phyloP scores from a whole-genome alignment of 2,888 invertebrate species.

The Lithophane semibrunnea region DNA sequence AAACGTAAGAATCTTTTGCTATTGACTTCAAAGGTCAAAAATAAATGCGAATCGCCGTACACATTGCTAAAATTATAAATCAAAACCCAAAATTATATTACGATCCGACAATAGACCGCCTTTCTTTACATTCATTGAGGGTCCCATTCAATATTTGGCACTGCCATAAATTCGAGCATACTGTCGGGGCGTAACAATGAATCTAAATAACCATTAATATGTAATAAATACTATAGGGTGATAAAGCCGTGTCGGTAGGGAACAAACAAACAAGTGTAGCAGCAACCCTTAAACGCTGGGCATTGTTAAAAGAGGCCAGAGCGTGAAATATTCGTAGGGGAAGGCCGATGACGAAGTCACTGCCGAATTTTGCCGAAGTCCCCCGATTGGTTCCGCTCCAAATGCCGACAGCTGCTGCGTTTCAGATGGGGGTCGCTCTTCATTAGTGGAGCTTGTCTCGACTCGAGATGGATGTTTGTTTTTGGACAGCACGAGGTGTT shows the following conservation, averaged over 20 bases:
- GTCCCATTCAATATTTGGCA: conserved; percentile 85
- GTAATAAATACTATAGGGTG: conserved; percentile 90
- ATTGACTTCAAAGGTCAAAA: not conserved
- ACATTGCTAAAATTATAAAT: conserved; percentile 66
- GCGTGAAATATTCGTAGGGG: conserved; percentile 78
- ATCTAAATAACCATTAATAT: conserved; percentile 91
- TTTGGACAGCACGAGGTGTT: conserved; percentile 85
- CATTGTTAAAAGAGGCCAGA: conserved; percentile 79
- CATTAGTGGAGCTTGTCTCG: conserved; percentile 90
- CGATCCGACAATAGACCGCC: conserved; percentile 77
- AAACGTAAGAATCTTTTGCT: not conserved
- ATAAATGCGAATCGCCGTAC: conserved; percentile 34
- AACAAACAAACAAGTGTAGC: conserved; percentile 89
- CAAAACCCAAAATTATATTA: conserved; percentile 75
- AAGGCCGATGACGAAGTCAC: conserved; percentile 75
- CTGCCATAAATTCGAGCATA: conserved; percentile 89
- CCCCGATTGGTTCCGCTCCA: conserved; percentile 88
- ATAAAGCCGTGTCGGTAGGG: conserved; percentile 87
- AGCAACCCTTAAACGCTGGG: conserved; percentile 84
- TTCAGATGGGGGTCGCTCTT: conserved; percentile 89
- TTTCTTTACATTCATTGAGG: conserved; percentile 80
- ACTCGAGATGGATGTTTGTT: conserved; percentile 89
- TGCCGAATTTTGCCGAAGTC: conserved; percentile 79
- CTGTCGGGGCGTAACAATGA: conserved; percentile 89
- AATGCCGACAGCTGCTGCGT: conserved; percentile 89